Percentiles rank a stretch among this genome's conserved stretches.
phyloP scores from a whole-genome alignment of 1,140 invertebrate genomes.

The Drosophila oshimai region DNA sequence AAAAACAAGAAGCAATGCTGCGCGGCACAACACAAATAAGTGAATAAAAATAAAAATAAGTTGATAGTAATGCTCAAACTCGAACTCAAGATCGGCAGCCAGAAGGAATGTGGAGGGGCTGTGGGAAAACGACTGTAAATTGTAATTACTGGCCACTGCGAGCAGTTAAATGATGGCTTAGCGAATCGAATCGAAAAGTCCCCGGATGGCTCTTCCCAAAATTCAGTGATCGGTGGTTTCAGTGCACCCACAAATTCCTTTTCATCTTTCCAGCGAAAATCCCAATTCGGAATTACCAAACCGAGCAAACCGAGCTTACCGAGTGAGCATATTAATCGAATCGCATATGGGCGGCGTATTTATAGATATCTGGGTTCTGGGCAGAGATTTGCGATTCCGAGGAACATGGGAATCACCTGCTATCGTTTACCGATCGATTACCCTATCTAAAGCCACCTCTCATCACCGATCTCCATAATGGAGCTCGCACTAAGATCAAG shows the following conservation, averaged over 20 bases:
- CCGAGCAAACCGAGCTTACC: no score
- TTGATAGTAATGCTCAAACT: conserved; percentile 3
- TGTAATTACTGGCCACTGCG: conserved; percentile 6
- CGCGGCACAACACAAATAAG: conserved; percentile 11
- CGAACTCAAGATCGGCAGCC: neutral
- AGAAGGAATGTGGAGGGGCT: conserved; percentile 4
- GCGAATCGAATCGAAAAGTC: conserved; percentile 5
- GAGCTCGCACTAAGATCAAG: conserved; percentile 7
- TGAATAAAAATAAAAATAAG: conserved; percentile 16
- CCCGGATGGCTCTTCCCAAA: conserved; percentile 2
- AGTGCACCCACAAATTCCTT: conserved; percentile 26
- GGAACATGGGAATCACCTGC: conserved; percentile 40
- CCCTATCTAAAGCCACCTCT: neutral
- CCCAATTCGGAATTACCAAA: conserved; percentile 26
- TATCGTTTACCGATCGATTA: conserved; percentile 12
- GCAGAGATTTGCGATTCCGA: conserved; percentile 1
- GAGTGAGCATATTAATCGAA: conserved; percentile 16
- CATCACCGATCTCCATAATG: neutral
- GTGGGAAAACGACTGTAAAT: conserved; percentile 33
- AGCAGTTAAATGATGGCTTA: neutral
- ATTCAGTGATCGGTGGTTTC: neutral
- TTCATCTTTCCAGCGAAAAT: conserved; percentile 44
- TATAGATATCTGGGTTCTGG: conserved; percentile 17
- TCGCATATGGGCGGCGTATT: conserved; percentile 9
- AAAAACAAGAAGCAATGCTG: conserved; percentile 5